phyloP scores from a whole-genome alignment of 2,888 invertebrate species.

The Agonopterix subpropinquella region DNA sequence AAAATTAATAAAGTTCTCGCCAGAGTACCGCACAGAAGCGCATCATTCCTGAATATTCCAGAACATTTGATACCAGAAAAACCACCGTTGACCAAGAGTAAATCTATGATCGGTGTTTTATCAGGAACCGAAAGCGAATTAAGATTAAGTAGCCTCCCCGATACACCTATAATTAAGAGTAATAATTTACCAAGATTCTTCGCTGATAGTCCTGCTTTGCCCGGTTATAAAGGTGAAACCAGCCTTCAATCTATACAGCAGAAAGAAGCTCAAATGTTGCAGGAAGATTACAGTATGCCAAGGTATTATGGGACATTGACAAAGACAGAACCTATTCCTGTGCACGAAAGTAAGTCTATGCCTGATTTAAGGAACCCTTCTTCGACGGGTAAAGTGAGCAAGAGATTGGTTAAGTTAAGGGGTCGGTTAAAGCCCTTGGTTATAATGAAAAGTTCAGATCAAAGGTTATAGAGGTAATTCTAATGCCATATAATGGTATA shows the following conservation, averaged over 20 bases:
- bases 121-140: constrained; percentile 37
- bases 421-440: constrained; percentile 63
- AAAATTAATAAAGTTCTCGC: constrained; percentile 60
- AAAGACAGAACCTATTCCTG: constrained; percentile 38
- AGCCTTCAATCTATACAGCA: constrained; percentile 68
- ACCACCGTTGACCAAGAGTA: constrained; percentile 57
- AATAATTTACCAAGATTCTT: constrained; percentile 66
- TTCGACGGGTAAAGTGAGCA: constrained; percentile 52
- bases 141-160: constrained; percentile 57
- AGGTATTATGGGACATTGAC: constrained; percentile 72
- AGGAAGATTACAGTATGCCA: constrained; percentile 78
- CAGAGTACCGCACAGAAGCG: constrained; percentile 64
- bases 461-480: constrained; percentile 32
- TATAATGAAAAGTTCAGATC: constrained; percentile 64
- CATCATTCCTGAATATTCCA: constrained; percentile 66
- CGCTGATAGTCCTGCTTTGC: constrained; percentile 50
- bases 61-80: constrained; percentile 56
- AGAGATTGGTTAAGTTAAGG: constrained; percentile 59
- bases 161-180: constrained; percentile 67
- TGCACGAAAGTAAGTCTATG: constrained; percentile 69
- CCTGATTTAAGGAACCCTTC: constrained; percentile 57
- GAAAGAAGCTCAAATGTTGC: constrained; percentile 65
- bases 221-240: constrained; percentile 61
- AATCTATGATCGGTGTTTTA: constrained; percentile 59
- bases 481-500: too few species aligned